A percentile compares a stretch with the other conserved stretches of the same genome.
These are phyloP conservation scores for Cydia amplana DNA, from an alignment of 1,140 invertebrate genomes.

Conservation along the genomic window DNA sequence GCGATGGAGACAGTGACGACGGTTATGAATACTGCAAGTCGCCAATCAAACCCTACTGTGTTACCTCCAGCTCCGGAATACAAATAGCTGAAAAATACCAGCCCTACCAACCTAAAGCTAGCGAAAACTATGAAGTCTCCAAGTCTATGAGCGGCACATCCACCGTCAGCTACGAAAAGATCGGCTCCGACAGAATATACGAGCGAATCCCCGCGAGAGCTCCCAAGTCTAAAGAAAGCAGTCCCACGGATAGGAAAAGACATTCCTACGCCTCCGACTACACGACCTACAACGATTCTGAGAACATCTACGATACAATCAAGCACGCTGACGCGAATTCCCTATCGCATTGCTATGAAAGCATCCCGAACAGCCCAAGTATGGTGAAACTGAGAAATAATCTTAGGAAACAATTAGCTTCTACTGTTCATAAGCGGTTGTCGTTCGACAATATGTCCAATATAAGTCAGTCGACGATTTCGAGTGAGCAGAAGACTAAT, in stretches of 20 bases:
- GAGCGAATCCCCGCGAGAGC: slow-evolving; percentile 68
- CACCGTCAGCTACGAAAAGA: slow-evolving; percentile 77
- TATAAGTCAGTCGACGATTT: slow-evolving; percentile 81
- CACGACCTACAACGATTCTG: slow-evolving; percentile 69
- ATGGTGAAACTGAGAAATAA: slow-evolving; percentile 69
- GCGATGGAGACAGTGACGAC: slow-evolving; percentile 73
- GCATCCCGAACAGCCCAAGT: slow-evolving; percentile 77
- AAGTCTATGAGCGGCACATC: slow-evolving; percentile 75
- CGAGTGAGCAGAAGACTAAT: slow-evolving; percentile 84
- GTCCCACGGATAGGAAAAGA: slow-evolving; percentile 61
- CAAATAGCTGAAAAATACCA: slow-evolving; percentile 69
- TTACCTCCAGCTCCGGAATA: slow-evolving; percentile 67
- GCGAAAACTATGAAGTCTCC: slow-evolving; percentile 64
- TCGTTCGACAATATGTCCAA: slow-evolving; percentile 75
- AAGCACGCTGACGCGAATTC: slow-evolving; percentile 75
- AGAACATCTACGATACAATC: slow-evolving; percentile 82
- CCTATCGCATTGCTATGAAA: slow-evolving; percentile 81
- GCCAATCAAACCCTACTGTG: slow-evolving; percentile 69
- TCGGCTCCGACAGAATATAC: slow-evolving; percentile 73
- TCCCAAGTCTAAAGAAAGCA: slow-evolving; percentile 61
- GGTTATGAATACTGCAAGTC: slow-evolving; percentile 78
- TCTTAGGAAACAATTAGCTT: slow-evolving; percentile 59
- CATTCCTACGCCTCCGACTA: slow-evolving; percentile 69
- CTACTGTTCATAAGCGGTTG: slow-evolving; percentile 64
- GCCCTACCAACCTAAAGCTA: slow-evolving; percentile 46